Base-by-base conservation (phyloP, 2,888 invertebrate species). In the Adineta ricciae region DNA sequence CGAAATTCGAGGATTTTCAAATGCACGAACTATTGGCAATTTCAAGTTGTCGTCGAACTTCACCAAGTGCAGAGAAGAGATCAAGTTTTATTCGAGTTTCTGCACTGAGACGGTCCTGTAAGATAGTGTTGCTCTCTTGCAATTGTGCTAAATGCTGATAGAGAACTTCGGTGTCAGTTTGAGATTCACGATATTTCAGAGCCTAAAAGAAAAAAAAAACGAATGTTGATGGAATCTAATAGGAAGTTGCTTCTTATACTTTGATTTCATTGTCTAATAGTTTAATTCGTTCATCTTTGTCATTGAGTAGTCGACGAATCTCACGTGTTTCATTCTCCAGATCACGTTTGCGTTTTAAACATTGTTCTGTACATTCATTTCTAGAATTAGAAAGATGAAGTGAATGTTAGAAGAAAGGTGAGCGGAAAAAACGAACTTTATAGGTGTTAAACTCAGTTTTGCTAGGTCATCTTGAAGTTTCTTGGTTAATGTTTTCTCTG, bases 61-160 rank as follows among this genome's bases (percentile, higher is more conserved):
- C 97, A 56, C 97, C 97, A 84, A 98, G 93, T 87, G 97, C 97
- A 87, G 96, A 95, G 92, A 98, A 96, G 89, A 99, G 93, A 92
- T 99, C 98, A 89, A 97, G 93, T 92, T 99, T 99, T 91, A 98
- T 94, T 88, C 97, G 93, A 88, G 97, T 99, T 92, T 99, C 98
- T 83, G 96, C 95, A 87, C 95, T 96, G 88, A 99, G 93, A 89
- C 95, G 95, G 89, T 94, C 94, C 92, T 98, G 96, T 88, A 98
- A 93, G 90, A 96, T 96, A 88, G 93, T 91, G 90, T 95, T 96
- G 90, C 96, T 95, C 90, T 97, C 96, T 91, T 95, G 94, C 92
- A 96, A 93, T 87, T 94, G 93, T 84, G 93, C 93, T 87, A 95
- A 91, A 36, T 95, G 95, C 72, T 94, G 93, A 92, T 94, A 93